Percentiles rank a stretch among this genome's conserved stretches.
Evolutionary conservation across 1,140 invertebrate species (phyloP).

Genomic region (Luehdorfia chinensis): DNA sequence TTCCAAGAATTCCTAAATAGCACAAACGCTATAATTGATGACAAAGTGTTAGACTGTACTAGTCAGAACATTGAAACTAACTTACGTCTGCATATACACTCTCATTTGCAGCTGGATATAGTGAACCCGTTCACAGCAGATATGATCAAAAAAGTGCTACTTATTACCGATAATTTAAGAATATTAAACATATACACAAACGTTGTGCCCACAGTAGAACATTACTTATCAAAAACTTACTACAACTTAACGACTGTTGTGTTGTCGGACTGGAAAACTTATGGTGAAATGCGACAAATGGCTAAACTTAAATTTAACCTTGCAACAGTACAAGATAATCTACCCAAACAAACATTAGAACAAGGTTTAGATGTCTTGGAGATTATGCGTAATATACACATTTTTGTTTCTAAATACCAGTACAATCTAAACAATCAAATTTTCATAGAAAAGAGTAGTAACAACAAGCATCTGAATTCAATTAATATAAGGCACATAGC

Average conservation of each 20-base stretch:
- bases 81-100: constrained; percentile 92
- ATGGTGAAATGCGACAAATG: constrained; percentile 96
- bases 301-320: constrained; percentile 92
- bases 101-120: constrained; percentile 91
- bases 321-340: constrained; percentile 90
- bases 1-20: constrained; percentile 50
- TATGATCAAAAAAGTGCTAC: constrained; percentile 73
- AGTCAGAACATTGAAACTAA: constrained; percentile 94
- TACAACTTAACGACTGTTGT: constrained; percentile 99
- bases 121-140: constrained; percentile 84
- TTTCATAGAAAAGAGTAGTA: constrained; percentile 94
- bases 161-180: constrained; percentile 75
- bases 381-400: constrained; percentile 97
- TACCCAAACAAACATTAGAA: constrained; percentile 97
- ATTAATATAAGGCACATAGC: constrained; percentile 97
- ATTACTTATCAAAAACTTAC: constrained; percentile 96
- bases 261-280: constrained; percentile 98
- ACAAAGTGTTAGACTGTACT: constrained; percentile 83
- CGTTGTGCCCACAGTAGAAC: constrained; percentile 83
- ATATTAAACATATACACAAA: constrained; percentile 66
- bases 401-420: constrained; percentile 95
- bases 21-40: constrained; percentile 56
- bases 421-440: constrained; percentile 99
- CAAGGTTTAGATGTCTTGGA: constrained; percentile 98
- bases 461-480: constrained; percentile 97